Conservation (phyloP, 2,113 vertebrate species). For the Patagioenas fasciata region DNA sequence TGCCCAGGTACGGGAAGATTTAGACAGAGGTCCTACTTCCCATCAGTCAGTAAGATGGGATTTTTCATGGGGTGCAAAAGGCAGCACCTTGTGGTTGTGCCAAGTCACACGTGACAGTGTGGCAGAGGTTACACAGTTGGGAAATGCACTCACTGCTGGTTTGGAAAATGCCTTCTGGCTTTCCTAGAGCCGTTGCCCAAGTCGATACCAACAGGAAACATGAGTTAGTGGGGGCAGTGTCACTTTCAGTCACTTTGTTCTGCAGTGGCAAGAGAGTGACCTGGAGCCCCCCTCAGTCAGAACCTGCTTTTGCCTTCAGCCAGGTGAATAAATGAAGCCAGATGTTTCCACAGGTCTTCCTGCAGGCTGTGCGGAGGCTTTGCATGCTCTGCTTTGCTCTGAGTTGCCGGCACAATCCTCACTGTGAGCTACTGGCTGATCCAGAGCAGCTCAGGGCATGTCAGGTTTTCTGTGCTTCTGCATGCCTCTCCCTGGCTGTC, state of each 20-base stretch:
- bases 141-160: background rate
- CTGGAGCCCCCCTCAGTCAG: background rate
- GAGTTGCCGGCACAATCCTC: background rate
- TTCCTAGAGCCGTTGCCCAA: background rate
- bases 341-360: background rate
- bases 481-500: background rate
- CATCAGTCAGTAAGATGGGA: background rate
- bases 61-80: background rate
- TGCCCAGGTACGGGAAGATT: background rate
- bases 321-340: background rate
- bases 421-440: background rate
- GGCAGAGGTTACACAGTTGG: background rate
- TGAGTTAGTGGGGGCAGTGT: background rate
- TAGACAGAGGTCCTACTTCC: background rate
- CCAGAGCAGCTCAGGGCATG: background rate
- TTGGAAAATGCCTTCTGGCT: background rate
- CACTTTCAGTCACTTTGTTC: background rate
- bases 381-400: background rate
- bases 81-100: rapidly evolving
- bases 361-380: rapidly evolving
- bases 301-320: background rate
- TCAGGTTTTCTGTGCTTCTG: background rate
- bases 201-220: background rate
- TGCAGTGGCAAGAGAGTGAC: background rate
- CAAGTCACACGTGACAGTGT: background rate